Base-by-base conservation (phyloP, 2,113 vertebrate genomes). In the Macrotus californicus region DNA sequence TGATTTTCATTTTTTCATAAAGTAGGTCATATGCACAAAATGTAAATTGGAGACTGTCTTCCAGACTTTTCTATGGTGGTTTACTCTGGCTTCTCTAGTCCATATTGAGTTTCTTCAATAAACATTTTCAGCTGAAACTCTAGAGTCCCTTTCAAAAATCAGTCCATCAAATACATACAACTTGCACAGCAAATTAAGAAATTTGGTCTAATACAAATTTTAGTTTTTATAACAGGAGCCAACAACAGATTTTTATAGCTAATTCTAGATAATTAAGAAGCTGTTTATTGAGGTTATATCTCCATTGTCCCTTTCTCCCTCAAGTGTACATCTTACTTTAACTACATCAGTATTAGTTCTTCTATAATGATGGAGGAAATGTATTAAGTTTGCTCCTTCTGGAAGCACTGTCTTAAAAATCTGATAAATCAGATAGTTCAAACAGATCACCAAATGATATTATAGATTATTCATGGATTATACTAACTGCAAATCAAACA, bases 71-170 rank as follows among this genome's bases (percentile, higher is more conserved):
- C 19, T 83, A 56, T 83, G 70, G 67, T 61, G 50, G 69, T 96
- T 96, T 92, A 95, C 69, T 73, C 83, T 95, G 91, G 86, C 61
- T 41, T 61, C 66, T 29, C 50, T 41, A 18, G 26, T 89, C 90
- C 88, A 54, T 94, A 93, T 84, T 95, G 54, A 96, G 79, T 96
- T 96, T 91, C 91, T 96, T 96, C 10, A 84, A 88, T 89, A 88
- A 94, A 83, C 0, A 67, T 29, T 83, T 72, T 84, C 61, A 89
- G 66, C 26, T 72, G 31, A 76, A 94, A 94, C 89, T 84, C 82
- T 93, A 96, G 82, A 80, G 11, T 87, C 12, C 36, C 50, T 93
- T 91, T 86, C 66, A 92, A 93, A 87, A 93, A 61, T 75, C n/a
- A 87, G 31, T 52, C 82, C 59, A 80, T 92, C 91, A 93, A 73